Evolutionary conservation across 2,888 invertebrate species (phyloP).

Genomic region (Terebella lapidaria): DNA sequence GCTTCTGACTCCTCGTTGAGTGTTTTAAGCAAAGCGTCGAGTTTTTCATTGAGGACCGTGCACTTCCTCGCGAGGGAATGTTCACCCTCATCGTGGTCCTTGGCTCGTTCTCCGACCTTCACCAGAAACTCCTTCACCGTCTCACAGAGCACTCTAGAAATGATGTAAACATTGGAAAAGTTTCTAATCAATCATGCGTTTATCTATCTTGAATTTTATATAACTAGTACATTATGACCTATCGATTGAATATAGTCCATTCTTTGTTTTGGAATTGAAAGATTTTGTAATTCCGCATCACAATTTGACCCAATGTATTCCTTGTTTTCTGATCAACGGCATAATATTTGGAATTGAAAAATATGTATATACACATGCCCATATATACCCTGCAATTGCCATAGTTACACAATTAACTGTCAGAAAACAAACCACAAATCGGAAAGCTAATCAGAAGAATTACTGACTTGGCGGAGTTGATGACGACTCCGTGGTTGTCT

Average conservation of each 20-base stretch:
- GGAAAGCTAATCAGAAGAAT: background rate
- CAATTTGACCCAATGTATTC: too few relatives aligned
- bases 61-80: slow-evolving; percentile 54
- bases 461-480: slow-evolving; percentile 68
- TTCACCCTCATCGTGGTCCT: slow-evolving; percentile 21
- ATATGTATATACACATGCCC: too few relatives aligned
- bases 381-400: too few relatives aligned
- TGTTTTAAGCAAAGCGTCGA: slow-evolving; percentile 69
- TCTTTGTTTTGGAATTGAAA: too few relatives aligned
- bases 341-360: too few relatives aligned
- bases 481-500: slow-evolving; percentile 68
- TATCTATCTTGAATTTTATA: too few relatives aligned
- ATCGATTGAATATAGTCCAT: too few relatives aligned
- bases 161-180: background rate
- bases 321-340: too few relatives aligned
- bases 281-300: too few relatives aligned
- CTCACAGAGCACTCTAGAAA: slow-evolving; percentile 64
- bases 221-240: too few relatives aligned
- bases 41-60: slow-evolving; percentile 69
- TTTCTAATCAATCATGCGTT: too few relatives aligned
- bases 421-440: background rate
- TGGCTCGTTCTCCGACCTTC: slow-evolving; percentile 51
- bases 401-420: too few relatives aligned
- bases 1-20: slow-evolving; percentile 65
- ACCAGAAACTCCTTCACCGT: slow-evolving; percentile 72